Evolutionary conservation across 23 tunicate species (phyloP).

Genomic region (Ascidia mentula): DNA sequence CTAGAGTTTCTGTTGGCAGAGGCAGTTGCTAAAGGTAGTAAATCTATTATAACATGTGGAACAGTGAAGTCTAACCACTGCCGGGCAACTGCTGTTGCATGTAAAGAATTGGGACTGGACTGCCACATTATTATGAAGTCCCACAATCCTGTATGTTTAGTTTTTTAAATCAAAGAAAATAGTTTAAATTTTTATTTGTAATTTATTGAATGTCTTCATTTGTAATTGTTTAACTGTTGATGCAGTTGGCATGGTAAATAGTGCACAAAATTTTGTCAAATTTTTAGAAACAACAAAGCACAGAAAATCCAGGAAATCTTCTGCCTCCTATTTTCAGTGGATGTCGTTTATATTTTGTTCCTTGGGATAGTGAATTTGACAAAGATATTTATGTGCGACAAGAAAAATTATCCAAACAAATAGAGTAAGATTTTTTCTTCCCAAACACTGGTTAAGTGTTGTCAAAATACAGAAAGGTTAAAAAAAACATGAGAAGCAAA

Average conservation of each 20-base stretch:
- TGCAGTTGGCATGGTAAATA: no score
- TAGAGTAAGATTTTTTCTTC: no score
- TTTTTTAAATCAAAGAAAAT: no score
- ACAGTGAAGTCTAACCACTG: background rate
- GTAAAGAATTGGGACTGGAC: background rate
- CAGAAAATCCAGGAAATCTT: constrained; percentile 61
- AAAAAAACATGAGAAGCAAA: no score
- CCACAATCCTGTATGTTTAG: background rate
- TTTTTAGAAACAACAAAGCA: no score
- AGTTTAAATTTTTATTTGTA: no score
- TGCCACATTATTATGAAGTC: background rate
- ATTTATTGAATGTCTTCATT: no score
- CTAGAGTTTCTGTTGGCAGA: constrained; percentile 15
- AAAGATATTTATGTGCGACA: constrained; percentile 34
- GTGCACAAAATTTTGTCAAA: no score
- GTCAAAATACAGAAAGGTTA: no score
- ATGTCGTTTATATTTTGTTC: constrained; percentile 54
- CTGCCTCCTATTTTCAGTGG: constrained; percentile 56
- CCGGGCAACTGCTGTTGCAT: constrained; percentile 3
- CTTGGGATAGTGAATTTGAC: constrained; percentile 42
- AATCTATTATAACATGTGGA: background rate
- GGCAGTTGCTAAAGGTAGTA: background rate
- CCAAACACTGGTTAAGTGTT: no score
- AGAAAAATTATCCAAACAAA: no score
- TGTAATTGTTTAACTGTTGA: no score